Conservation (phyloP, 1,140 invertebrate species). For the Rhagoletis zephyria region DNA sequence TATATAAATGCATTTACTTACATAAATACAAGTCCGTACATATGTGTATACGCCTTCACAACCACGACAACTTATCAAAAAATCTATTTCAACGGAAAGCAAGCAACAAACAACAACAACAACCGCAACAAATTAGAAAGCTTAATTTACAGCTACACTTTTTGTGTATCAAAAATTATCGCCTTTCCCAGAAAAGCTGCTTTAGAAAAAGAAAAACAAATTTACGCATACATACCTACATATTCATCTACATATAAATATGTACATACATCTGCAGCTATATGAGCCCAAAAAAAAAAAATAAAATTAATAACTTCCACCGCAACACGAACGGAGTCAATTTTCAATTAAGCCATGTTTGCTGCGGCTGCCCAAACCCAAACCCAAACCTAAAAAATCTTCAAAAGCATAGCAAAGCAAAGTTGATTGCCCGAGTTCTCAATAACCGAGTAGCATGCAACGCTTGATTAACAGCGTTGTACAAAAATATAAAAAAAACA, state of each 20-base stretch:
- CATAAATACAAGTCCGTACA: background rate
- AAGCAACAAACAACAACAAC: slow-evolving; percentile 5
- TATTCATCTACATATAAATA: too few species aligned
- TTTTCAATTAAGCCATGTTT: slow-evolving; percentile 45
- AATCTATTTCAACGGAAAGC: background rate
- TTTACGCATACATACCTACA: background rate
- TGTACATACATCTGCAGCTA: too few species aligned
- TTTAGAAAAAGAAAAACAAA: background rate
- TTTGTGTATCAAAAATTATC: slow-evolving; percentile 29
- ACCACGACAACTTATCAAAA: background rate
- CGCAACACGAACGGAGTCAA: background rate
- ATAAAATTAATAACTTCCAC: slow-evolving; percentile 16
- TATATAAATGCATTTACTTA: background rate
- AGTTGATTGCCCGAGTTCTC: slow-evolving; percentile 31
- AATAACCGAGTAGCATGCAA: slow-evolving; percentile 44
- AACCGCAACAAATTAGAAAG: slow-evolving; percentile 40
- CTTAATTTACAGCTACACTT: slow-evolving; percentile 41
- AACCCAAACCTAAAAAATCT: too few species aligned
- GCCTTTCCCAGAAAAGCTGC: slow-evolving; percentile 30
- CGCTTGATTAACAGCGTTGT: background rate
- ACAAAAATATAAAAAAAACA: background rate
- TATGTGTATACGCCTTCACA: background rate
- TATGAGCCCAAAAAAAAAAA: too few species aligned
- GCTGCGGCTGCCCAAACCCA: background rate
- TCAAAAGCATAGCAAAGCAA: background rate